Evolutionary conservation across 2,113 vertebrate genomes (phyloP), one percentile per base, ranked within the genome.

Genomic region (Nibea albiflora): DNA sequence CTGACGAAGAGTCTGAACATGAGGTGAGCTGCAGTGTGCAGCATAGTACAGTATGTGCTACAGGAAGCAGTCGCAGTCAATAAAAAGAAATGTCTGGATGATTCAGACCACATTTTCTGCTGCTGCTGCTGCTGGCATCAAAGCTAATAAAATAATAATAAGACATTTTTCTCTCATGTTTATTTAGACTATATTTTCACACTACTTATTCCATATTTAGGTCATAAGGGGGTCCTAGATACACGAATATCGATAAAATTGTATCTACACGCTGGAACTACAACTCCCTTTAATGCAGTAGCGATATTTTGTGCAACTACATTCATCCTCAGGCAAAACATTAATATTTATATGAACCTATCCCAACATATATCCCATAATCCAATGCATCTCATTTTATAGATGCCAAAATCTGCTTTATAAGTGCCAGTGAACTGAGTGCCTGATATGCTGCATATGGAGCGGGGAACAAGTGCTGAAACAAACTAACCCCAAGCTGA

Each of bases 21-120:
- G 47, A 84, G 44, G 16, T 68, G 17, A 75, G 76, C 57, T 14
- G 28, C 57, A 77, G 28, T 57, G 44, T 71, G 65, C 70, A 28
- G 31, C 26, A 31, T 79, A 52, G 20, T 60, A 11, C 72, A 44
- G 31, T 28, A 4, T 16, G 50, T 20, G 50, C 35, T 46, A 53
- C 12, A 54, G 20, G n/a, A 63, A 53, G 10, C 26, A 63, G 60
- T 28, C 58, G 31, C 28, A 46, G 35, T 44, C 22, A 16, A 47
- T 35, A 22, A 56, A 20, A 31, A 49, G 14, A 17, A 6, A 57
- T 22, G 5, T 8, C 50, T n/a, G 24, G 42, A 49, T 60, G 54
- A 67, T 49, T 67, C 74, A 65, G 52, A 65, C 22, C 63, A n/a
- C n/a, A 53, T 6, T 52, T 22, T 52, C 20, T 74, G 28, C 15